A percentile compares a stretch with the other conserved stretches of the same genome.
phyloP scores from a whole-genome alignment of 1,140 invertebrate species.

The Battus philenor region DNA sequence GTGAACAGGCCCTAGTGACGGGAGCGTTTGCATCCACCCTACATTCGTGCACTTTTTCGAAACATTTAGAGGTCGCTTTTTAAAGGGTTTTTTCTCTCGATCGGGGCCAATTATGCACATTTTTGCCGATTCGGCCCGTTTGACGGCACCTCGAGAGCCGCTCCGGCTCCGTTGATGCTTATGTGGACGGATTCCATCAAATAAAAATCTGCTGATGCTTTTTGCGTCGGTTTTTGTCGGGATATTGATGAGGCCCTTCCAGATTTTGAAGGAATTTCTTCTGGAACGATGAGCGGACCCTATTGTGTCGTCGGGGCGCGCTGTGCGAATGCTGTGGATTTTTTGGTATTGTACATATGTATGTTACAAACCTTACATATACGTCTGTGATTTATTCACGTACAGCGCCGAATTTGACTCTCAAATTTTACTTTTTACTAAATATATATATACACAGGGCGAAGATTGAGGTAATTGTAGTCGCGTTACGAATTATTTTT shows the following conservation, averaged over 20 bases:
- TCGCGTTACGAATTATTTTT: too few relatives aligned
- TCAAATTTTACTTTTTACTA: too few relatives aligned
- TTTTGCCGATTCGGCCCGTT: conserved; percentile 65
- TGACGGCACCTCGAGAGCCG: conserved; percentile 43
- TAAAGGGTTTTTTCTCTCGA: conserved; percentile 63
- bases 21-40: conserved; percentile 33
- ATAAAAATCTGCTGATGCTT: conserved; percentile 64
- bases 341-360: too few relatives aligned
- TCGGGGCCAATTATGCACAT: conserved; percentile 69
- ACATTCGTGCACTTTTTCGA: conserved; percentile 66
- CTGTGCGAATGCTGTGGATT: too few relatives aligned
- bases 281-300: conserved; percentile 20
- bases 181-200: conserved; percentile 62
- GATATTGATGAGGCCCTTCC: conserved; percentile 64
- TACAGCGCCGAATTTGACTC: too few relatives aligned
- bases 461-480: too few relatives aligned
- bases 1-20: background rate
- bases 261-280: conserved; percentile 60
- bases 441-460: too few relatives aligned
- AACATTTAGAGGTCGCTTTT: conserved; percentile 69
- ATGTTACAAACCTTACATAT: too few relatives aligned
- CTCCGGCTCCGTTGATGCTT: conserved; percentile 45
- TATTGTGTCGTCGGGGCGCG: conserved; percentile 26
- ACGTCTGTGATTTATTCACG: too few relatives aligned
- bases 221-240: conserved; percentile 61